Evolutionary conservation across 2,797 vertebrate species (phyloP).

Genomic region (Tragelaphus eurycerus): DNA sequence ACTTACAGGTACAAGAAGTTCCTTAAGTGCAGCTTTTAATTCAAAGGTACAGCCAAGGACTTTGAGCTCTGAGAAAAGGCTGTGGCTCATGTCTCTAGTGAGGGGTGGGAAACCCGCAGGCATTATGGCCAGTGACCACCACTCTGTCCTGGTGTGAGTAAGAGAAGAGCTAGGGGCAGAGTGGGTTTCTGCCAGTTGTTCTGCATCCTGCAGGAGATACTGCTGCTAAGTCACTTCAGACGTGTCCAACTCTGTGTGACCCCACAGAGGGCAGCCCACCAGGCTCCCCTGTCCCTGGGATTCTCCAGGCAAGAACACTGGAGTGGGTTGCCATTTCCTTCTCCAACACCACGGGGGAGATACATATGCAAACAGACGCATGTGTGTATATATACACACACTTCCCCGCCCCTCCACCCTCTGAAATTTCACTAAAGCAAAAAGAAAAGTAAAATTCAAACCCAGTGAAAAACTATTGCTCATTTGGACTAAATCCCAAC

Average conservation of each 20-base stretch:
- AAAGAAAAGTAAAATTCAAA: slow-evolving; percentile 2
- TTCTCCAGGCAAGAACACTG: too few species aligned
- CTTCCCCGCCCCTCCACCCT: fast-evolving
- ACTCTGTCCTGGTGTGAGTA: background rate
- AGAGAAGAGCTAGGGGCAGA: background rate
- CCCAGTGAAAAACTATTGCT: background rate
- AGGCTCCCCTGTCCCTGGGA: too few species aligned
- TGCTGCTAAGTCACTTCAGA: too few species aligned
- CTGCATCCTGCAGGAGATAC: background rate
- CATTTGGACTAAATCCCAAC: background rate
- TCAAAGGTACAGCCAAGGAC: background rate
- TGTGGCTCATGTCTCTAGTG: background rate
- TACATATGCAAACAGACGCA: fast-evolving
- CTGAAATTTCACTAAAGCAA: background rate
- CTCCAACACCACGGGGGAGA: background rate
- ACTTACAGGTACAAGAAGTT: background rate
- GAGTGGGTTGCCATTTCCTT: too few species aligned
- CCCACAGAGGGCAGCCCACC: too few species aligned
- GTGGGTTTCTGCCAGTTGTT: background rate
- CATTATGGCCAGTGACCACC: background rate
- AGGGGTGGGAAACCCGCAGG: background rate
- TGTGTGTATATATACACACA: background rate
- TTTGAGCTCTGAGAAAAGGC: background rate
- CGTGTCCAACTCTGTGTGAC: too few species aligned
- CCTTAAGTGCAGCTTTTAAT: background rate